These are phyloP conservation scores for Willowsia nigromaculata DNA, from an alignment of 2,888 invertebrate genomes.

Conservation along the genomic window DNA sequence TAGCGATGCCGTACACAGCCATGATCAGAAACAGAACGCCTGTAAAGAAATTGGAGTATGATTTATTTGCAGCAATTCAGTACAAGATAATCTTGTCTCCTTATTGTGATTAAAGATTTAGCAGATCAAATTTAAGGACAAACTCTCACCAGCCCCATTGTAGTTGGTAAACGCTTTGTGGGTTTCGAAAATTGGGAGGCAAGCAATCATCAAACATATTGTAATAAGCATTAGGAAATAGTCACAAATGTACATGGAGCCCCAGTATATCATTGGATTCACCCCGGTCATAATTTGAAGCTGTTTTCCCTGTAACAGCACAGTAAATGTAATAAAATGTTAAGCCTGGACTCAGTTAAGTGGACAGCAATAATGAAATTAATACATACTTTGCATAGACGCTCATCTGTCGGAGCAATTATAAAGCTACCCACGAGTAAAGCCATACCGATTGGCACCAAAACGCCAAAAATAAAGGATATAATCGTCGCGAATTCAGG, in stretches of 20 bases:
- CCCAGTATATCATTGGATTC: constrained; percentile 80
- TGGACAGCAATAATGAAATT: too few relatives aligned
- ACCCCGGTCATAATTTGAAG: constrained; percentile 80
- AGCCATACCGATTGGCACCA: constrained; percentile 79
- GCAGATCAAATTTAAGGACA: too few relatives aligned
- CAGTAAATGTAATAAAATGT: too few relatives aligned
- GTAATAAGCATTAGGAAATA: constrained; percentile 80
- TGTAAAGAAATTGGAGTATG: too few relatives aligned
- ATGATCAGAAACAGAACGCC: constrained; percentile 77
- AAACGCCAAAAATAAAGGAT: constrained; percentile 73
- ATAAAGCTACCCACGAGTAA: constrained; percentile 79
- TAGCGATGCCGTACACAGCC: background rate
- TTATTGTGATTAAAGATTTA: too few relatives aligned
- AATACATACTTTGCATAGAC: constrained; percentile 79
- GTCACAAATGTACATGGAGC: constrained; percentile 81
- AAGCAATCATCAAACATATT: constrained; percentile 79
- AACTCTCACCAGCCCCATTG: constrained; percentile 73
- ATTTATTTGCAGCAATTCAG: too few relatives aligned
- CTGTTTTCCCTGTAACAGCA: constrained; percentile 71
- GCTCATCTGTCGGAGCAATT: constrained; percentile 79
- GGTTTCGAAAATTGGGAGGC: constrained; percentile 80
- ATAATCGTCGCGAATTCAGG: background rate
- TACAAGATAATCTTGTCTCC: too few relatives aligned
- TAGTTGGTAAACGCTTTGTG: constrained; percentile 79
- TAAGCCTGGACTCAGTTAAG: too few relatives aligned